Evolutionary conservation across 2,113 vertebrate genomes (phyloP), one percentile per base, ranked within the genome.

Genomic region (Pyxicephalus adspersus): DNA sequence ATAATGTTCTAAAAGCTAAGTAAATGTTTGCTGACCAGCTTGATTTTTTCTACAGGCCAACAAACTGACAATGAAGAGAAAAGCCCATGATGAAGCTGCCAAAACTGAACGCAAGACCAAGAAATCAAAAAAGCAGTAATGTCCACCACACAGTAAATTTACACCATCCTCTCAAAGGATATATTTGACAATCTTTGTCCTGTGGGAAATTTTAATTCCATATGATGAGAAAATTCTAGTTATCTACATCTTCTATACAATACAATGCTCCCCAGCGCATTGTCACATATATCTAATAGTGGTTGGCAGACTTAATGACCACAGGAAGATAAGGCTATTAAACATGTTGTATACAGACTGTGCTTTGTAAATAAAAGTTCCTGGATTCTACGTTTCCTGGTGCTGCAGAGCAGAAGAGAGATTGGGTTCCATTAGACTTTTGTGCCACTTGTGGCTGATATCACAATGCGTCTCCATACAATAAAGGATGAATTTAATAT

Each of bases 11-110:
- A 60, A 60, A 60, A 11, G 57, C 23, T 60, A 11, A n/a, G 2
- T n/a, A 60, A 60, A 3, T 28, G 3, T 55, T 25, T 45, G 38
- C 38, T 45, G 38, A 45, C 38, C 8, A 9, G 5, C 8, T 45
- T 45, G 11, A 1, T 74, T 19, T 31, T 60, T 25, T 85, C 84
- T 19, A 45, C 88, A 99, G 98, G 96, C 94, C 0, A 99, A 96
- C 87, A 98, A 98, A 84, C 92, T 99, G 0, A 89, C 96, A 0
- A 93, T 94, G 0, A 99, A 99, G 89, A 95, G 98, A 83, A 98
- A 98, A 86, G 96, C 95, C 52, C 92, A 96, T 0, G 97, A 99
- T 0, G 92, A 94, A 0, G 88, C 92, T 0, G 25, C 89, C 52
- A 97, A 92, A 82, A 83, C 91, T 7, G 92, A 95, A 85, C 95